phyloP scores from a whole-genome alignment of 2,888 invertebrate genomes.

The Heliconius charithonia region DNA sequence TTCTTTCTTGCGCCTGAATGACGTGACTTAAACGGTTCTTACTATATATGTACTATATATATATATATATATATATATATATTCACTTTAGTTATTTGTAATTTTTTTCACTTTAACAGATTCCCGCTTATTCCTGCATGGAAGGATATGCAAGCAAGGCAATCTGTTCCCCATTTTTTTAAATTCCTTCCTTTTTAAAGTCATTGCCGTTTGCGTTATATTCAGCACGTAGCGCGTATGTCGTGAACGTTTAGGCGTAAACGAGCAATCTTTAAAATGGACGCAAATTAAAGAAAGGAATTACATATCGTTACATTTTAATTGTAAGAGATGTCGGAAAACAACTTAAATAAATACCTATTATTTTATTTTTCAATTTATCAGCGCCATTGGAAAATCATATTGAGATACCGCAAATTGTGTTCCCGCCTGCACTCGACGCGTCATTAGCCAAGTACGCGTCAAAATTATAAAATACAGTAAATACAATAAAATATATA shows the following conservation, averaged over 20 bases:
- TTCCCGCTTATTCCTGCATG: background rate
- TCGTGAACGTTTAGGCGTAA: no score
- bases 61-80: no score
- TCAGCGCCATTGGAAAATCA: background rate
- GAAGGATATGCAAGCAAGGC: no score
- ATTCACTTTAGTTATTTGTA: background rate
- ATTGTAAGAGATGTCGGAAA: background rate
- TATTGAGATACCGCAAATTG: conserved; percentile 27
- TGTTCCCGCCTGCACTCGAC: conserved; percentile 12
- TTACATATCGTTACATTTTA: no score
- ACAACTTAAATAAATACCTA: background rate
- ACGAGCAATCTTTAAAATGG: no score
- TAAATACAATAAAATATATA: background rate
- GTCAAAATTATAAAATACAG: background rate
- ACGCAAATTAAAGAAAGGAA: no score
- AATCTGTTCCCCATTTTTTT: no score
- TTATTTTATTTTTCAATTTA: background rate
- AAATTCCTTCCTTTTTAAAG: no score
- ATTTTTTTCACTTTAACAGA: background rate
- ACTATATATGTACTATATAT: no score
- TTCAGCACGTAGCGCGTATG: no score
- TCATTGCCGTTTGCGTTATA: no score
- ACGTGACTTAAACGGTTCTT: conserved; percentile 18
- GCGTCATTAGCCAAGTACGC: background rate
- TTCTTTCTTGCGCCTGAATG: conserved; percentile 29